These are phyloP conservation scores for Notodonta dromedarius DNA, from an alignment of 2,888 invertebrate species.

Conservation along the genomic window DNA sequence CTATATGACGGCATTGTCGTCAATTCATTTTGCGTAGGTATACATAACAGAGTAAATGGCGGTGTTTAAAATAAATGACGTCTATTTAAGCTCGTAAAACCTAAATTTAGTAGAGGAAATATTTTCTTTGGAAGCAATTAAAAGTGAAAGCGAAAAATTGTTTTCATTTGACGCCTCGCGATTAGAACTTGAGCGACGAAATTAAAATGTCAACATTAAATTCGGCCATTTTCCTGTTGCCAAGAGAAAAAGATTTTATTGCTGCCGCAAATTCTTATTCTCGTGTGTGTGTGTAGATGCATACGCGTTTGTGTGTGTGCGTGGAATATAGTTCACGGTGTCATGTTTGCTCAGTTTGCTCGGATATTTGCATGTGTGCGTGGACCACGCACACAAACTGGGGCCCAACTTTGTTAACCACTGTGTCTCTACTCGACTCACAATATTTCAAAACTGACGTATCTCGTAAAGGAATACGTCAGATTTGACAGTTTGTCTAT, in stretches of 20 bases:
- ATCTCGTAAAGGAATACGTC: too few species aligned
- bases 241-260: conserved; percentile 44
- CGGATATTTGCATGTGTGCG: conserved; percentile 38
- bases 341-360: conserved; percentile 48
- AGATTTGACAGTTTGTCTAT: too few species aligned
- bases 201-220: conserved; percentile 35
- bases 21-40: background rate
- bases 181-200: conserved; percentile 23
- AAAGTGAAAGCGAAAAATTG: conserved; percentile 27
- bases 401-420: too few species aligned
- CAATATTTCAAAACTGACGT: too few species aligned
- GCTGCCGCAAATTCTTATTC: conserved; percentile 31
- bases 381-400: conserved; percentile 22
- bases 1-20: background rate
- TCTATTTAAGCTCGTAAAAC: conserved; percentile 21
- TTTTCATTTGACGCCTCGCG: conserved; percentile 26
- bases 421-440: too few species aligned
- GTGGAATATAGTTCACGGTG: conserved; percentile 51
- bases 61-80: conserved; percentile 20
- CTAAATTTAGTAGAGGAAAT: conserved; percentile 21
- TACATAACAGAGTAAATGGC: background rate
- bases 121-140: conserved; percentile 33
- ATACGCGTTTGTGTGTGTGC: conserved; percentile 29
- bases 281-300: conserved; percentile 28
- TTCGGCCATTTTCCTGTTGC: conserved; percentile 31